Conservation (phyloP, 2,113 vertebrate species). For the Clarias macrocephalus region DNA sequence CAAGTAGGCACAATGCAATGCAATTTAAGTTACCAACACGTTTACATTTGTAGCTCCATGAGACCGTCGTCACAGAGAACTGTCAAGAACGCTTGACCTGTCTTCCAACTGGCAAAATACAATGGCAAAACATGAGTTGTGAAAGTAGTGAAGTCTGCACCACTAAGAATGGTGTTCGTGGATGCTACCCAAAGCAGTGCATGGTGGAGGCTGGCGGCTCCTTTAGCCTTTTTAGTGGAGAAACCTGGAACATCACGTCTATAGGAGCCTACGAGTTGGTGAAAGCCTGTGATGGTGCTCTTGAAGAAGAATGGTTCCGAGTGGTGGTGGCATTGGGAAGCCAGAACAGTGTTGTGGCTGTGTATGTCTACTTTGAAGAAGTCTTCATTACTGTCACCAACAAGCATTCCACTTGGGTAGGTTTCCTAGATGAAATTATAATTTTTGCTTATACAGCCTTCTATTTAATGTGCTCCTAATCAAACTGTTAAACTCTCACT, state of each 20-base stretch:
- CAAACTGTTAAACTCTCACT: not conserved
- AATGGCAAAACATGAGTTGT: constrained; percentile 49
- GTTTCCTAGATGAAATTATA: constrained; percentile 19
- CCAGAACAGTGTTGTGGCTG: constrained; percentile 1
- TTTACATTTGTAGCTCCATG: constrained; percentile 49
- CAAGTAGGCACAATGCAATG: not conserved
- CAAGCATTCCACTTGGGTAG: constrained; percentile 58
- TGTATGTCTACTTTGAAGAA: constrained; percentile 59
- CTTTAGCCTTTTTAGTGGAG: constrained; percentile 58
- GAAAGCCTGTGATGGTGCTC: constrained; percentile 38
- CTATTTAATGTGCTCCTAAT: not conserved
- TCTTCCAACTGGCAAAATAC: constrained; percentile 47
- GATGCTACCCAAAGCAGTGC: constrained; percentile 58
- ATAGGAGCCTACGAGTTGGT: constrained; percentile 60
- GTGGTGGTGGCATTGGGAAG: constrained; percentile 59
- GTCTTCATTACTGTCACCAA: constrained; percentile 51
- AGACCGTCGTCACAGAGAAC: constrained; percentile 50
- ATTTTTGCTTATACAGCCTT: no score
- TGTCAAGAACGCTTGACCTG: constrained; percentile 55
- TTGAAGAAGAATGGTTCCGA: constrained; percentile 59
- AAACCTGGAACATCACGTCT: constrained; percentile 34
- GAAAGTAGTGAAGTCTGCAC: constrained; percentile 46
- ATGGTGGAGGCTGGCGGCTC: constrained; percentile 38
- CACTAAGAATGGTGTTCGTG: constrained; percentile 48
- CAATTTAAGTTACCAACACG: not conserved